Evolutionary conservation across 2,888 invertebrate species (phyloP).

Genomic region (Drosophila setosimentum): DNA sequence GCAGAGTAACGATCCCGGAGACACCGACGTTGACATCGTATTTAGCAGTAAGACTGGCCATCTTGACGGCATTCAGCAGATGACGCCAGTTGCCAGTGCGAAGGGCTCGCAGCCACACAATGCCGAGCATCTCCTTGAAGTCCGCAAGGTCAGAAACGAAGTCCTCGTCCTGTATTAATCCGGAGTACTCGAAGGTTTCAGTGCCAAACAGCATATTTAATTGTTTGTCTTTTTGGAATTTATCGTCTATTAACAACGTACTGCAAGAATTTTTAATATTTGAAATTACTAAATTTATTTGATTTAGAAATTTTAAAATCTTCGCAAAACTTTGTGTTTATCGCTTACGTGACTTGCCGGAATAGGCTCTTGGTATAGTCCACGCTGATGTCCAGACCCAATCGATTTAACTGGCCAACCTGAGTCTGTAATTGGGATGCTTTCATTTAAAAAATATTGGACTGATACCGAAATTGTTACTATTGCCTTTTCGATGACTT

Average conservation of each 20-base stretch:
- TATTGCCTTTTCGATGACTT: conserved; percentile 29
- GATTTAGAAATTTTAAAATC: not conserved
- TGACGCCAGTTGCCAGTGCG: conserved; percentile 57
- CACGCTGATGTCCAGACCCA: conserved; percentile 42
- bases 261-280: conserved; percentile 17
- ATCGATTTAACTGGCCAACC: conserved; percentile 40
- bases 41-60: conserved; percentile 19
- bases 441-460: not conserved
- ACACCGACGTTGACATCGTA: conserved; percentile 55
- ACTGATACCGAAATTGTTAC: not conserved
- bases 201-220: conserved; percentile 31
- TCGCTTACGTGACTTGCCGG: conserved; percentile 22
- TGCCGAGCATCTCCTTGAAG: conserved; percentile 36
- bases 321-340: not conserved
- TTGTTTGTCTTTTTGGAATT: conserved; percentile 16
- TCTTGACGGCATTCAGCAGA: conserved; percentile 42
- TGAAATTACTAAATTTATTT: not conserved
- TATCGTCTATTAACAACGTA: not conserved
- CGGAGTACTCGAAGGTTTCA: conserved; percentile 29
- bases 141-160: not conserved
- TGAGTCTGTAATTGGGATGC: conserved; percentile 30
- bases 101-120: conserved; percentile 47
- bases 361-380: conserved; percentile 23
- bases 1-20: conserved; percentile 40
- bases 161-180: conserved; percentile 38